phyloP scores from a whole-genome alignment of 2,113 vertebrate genomes.

The Heteronetta atricapilla region DNA sequence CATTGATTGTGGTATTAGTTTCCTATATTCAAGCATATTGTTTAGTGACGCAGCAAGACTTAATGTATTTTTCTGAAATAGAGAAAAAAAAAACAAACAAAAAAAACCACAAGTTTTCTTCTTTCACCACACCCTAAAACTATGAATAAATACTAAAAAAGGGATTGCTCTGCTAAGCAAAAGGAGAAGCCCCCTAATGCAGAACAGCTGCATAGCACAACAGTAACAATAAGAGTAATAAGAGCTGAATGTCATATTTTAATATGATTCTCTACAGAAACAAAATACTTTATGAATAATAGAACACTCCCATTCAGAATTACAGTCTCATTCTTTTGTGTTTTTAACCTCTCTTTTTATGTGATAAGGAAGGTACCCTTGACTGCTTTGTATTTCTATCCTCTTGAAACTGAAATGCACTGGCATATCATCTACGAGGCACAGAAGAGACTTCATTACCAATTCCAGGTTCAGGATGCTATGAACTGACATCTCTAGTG shows the following conservation, averaged over 20 bases:
- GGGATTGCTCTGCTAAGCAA: neutral
- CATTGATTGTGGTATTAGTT: neutral
- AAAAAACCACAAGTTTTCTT: neutral
- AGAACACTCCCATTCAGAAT: slow-evolving; percentile 67
- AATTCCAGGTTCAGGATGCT: slow-evolving; percentile 69
- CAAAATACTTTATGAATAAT: slow-evolving; percentile 74
- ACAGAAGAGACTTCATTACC: slow-evolving; percentile 59
- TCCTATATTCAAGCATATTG: neutral
- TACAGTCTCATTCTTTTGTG: slow-evolving; percentile 56
- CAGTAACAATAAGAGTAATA: slow-evolving; percentile 48
- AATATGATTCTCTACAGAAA: slow-evolving; percentile 68
- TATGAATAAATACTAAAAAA: neutral
- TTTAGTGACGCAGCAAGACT: neutral
- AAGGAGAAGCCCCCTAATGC: slow-evolving; percentile 23
- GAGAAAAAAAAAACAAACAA: neutral
- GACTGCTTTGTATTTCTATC: slow-evolving; percentile 56
- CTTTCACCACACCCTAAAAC: neutral
- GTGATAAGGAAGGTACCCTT: slow-evolving; percentile 69
- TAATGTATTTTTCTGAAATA: neutral
- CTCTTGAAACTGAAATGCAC: slow-evolving; percentile 59
- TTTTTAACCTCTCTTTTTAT: slow-evolving; percentile 64
- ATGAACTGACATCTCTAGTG: slow-evolving; percentile 61
- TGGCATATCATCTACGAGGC: slow-evolving; percentile 54
- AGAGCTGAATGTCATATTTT: slow-evolving; percentile 55
- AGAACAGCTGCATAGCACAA: slow-evolving; percentile 39